Base-by-base conservation (phyloP, 2,797 vertebrate genomes). In the Labroides dimidiatus region DNA sequence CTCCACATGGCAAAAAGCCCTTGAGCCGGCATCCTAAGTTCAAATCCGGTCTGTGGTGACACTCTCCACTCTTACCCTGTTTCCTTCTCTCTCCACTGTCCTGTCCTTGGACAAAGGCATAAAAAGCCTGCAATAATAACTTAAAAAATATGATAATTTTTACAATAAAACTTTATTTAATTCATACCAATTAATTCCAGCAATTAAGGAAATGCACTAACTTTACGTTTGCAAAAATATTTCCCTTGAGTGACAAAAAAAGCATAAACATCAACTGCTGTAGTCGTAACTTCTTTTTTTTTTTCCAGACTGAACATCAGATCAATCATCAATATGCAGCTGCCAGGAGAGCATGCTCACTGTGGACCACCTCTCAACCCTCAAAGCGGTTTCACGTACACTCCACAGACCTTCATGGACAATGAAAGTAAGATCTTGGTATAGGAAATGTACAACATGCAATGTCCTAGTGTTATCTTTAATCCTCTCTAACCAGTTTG, bases 401-500 rank as follows among this genome's bases (percentile, higher is more conserved):
- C 88, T 14, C 94, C 95, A 11, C 92, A 95, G 82, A 72, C 72
- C 84, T 95, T 96, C 87, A 96, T 96, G 95, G 94, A 95, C 36
- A 93, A 92, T 52, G 87, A 93, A 63, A 95, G 95, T 96, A 62
- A 94, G 93, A 86, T 27, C 12, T 47, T 50, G 2, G 55, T 37
- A 30, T 30, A 54, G 15, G 30, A 27, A 23, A 43, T 23, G n/a
- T 2, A 16, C 39, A 30, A 21, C 10, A 55, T 3, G 6, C 15
- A 36, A 16, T 24, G 37, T 56, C n/a, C 16, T 19, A n/a, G n/a
- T n/a, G n/a, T n/a, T n/a, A n/a, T n/a, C n/a, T n/a, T n/a, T n/a
- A n/a, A n/a, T n/a, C n/a, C n/a, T n/a, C n/a, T n/a, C n/a, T n/a
- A n/a, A n/a, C n/a, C n/a, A n/a, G n/a, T n/a, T n/a, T n/a, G n/a